phyloP scores from a whole-genome alignment of 2,888 invertebrate species.

The Zygogramma bicolorata region DNA sequence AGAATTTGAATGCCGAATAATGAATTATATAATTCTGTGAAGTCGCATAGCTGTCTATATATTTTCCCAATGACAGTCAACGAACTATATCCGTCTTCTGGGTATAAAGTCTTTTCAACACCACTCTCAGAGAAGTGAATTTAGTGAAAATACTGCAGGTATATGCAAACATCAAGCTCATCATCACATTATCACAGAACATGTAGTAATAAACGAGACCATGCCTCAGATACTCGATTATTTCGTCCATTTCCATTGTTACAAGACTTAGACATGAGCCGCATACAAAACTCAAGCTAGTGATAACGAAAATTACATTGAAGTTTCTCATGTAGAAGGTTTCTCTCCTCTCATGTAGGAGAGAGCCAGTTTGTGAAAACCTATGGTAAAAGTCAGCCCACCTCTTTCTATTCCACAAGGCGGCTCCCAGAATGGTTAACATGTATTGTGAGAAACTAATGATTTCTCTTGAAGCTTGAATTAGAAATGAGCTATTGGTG shows the following conservation, averaged over 20 bases:
- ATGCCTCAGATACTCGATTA: neutral
- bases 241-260: neutral
- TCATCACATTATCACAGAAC: neutral
- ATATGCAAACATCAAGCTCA: neutral
- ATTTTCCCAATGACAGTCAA: neutral
- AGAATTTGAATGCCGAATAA: neutral
- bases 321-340: neutral
- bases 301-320: neutral
- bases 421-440: neutral
- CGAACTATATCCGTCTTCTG: neutral
- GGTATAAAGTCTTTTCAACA: neutral
- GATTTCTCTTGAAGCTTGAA: neutral
- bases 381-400: neutral
- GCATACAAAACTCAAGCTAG: neutral
- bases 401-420: neutral
- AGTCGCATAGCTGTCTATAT: neutral
- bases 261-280: neutral
- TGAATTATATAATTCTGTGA: neutral
- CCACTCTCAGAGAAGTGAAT: neutral
- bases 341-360: neutral
- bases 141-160: neutral
- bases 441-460: neutral
- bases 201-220: neutral
- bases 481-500: neutral
- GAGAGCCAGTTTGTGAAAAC: neutral